phyloP scores from a whole-genome alignment of 2,888 invertebrate species.

The Chromoteleia sp. region DNA sequence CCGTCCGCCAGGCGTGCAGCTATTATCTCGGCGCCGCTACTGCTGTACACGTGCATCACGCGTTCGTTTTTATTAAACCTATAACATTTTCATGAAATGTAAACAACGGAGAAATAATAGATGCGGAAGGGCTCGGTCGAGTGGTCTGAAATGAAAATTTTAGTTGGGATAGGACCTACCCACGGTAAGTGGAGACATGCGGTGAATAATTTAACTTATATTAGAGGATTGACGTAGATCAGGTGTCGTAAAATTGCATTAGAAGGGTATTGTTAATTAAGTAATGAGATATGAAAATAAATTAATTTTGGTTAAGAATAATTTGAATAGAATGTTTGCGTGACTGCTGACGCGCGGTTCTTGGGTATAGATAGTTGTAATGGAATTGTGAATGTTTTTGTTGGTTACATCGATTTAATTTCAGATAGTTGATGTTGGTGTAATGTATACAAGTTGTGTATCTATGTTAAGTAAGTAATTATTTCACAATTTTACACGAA shows the following conservation, averaged over 20 bases:
- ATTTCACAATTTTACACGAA: too few species aligned
- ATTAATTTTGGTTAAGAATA: background rate
- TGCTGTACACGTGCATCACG: constrained; percentile 90
- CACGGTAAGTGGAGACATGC: background rate
- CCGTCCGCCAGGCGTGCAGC: constrained; percentile 87
- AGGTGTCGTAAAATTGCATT: background rate
- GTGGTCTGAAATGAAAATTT: constrained; percentile 15
- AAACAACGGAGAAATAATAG: constrained; percentile 10
- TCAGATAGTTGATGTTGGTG: too few species aligned
- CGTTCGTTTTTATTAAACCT: constrained; percentile 92
- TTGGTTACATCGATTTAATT: too few species aligned
- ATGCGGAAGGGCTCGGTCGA: background rate
- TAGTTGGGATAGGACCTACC: background rate
- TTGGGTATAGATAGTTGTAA: too few species aligned
- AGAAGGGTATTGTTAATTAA: background rate
- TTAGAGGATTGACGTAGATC: background rate
- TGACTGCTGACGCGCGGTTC: too few species aligned
- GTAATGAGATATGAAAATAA: background rate
- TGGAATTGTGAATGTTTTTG: too few species aligned
- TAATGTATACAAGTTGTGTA: too few species aligned
- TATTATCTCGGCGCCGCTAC: constrained; percentile 89
- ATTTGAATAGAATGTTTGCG: background rate
- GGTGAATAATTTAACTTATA: constrained; percentile 5
- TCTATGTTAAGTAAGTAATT: too few species aligned
- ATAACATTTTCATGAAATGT: constrained; percentile 36